Conservation (phyloP, 2,888 invertebrate genomes). For the Eugnorisma glareosa region DNA sequence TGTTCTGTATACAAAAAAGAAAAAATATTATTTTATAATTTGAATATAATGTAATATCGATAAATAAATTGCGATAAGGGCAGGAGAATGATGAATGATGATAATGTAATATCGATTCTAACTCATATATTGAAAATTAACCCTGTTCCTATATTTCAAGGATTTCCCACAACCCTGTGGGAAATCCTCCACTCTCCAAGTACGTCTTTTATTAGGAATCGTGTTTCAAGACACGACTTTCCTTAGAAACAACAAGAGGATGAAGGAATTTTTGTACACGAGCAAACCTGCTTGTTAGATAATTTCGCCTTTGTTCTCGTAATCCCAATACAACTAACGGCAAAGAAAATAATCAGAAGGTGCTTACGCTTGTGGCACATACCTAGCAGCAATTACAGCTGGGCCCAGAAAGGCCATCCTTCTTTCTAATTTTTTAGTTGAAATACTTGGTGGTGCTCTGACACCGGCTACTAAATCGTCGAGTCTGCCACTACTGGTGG, state of each 20-base stretch:
- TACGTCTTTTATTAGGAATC: not conserved
- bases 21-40: not conserved
- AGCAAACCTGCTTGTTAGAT: not conserved
- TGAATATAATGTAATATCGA: too few species aligned
- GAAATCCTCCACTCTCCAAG: too few species aligned
- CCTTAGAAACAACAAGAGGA: not conserved
- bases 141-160: not conserved
- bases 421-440: too few species aligned
- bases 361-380: conserved; percentile 9
- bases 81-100: too few species aligned
- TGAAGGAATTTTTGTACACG: not conserved
- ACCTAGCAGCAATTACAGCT: too few species aligned
- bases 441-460: too few species aligned
- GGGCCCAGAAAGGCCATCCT: too few species aligned
- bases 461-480: too few species aligned
- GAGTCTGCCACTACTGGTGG: too few species aligned
- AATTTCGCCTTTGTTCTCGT: not conserved
- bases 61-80: too few species aligned
- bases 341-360: conserved; percentile 17
- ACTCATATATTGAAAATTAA: not conserved
- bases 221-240: not conserved
- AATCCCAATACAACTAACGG: not conserved
- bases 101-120: not conserved
- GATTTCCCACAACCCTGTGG: not conserved
- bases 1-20: not conserved